Percentiles rank a stretch among this genome's conserved stretches.
These are phyloP conservation scores for Gorsachius goisagi DNA, from an alignment of 2,113 vertebrate genomes.

Conservation along the genomic window DNA sequence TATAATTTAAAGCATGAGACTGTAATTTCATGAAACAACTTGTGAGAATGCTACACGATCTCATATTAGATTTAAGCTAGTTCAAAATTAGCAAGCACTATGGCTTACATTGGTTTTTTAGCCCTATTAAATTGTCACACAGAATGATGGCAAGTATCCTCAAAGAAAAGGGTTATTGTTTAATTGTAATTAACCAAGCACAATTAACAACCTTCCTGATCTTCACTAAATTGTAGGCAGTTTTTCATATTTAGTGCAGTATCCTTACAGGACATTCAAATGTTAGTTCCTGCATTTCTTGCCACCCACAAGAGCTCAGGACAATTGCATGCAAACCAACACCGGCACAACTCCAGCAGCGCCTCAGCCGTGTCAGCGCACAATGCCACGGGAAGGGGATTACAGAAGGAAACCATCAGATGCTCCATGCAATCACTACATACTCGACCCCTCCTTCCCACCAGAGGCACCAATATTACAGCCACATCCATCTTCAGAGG, in stretches of 20 bases:
- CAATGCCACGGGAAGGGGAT: background rate
- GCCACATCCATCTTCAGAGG: background rate
- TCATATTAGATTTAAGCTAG: background rate
- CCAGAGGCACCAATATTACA: background rate
- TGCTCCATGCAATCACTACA: accelerated
- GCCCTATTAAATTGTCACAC: background rate
- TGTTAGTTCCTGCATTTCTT: background rate
- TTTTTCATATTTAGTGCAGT: background rate
- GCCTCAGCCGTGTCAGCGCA: accelerated
- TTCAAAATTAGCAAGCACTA: background rate
- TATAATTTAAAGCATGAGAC: background rate
- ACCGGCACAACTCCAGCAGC: background rate
- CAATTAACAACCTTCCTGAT: background rate
- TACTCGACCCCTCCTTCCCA: background rate
- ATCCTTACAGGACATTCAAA: background rate
- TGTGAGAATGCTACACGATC: background rate
- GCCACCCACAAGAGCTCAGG: background rate
- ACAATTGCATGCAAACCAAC: background rate
- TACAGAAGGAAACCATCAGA: background rate
- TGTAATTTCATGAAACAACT: background rate
- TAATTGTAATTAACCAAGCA: background rate
- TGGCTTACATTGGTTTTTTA: background rate
- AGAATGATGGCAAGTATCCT: background rate
- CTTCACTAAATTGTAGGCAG: background rate
- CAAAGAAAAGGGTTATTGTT: background rate